phyloP scores from a whole-genome alignment of 92 coral and sea anemone genomes.

The Siderastrea siderea region DNA sequence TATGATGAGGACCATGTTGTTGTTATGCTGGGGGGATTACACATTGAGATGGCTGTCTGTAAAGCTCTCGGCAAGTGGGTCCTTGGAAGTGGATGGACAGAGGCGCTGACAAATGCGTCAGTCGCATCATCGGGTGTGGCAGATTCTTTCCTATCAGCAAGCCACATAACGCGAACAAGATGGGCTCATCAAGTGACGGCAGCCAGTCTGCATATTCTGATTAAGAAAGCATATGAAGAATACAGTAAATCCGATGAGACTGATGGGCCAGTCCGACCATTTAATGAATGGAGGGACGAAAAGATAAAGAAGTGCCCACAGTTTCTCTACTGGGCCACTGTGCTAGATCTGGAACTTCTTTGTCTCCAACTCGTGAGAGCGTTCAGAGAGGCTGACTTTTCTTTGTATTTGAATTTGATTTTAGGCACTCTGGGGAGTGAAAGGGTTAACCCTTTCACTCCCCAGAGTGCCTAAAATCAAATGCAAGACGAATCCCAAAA shows the following conservation, averaged over 20 bases:
- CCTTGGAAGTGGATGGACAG: conserved; percentile 56
- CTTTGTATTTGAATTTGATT: no score
- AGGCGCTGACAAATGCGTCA: no score
- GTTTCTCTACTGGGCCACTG: conserved; percentile 51
- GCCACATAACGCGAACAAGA: no score
- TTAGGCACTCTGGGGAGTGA: no score
- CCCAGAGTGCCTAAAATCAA: no score
- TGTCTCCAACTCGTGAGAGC: conserved; percentile 57
- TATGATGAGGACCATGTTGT: conserved; percentile 52
- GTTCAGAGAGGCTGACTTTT: conserved; percentile 42
- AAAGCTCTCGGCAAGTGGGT: conserved; percentile 65
- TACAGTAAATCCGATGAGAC: conserved; percentile 44
- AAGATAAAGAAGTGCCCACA: conserved; percentile 50
- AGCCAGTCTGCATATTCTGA: conserved; percentile 60
- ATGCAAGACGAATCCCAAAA: no score
- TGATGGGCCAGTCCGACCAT: conserved; percentile 27
- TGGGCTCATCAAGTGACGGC: conserved; percentile 77
- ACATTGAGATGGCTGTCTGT: conserved; percentile 61
- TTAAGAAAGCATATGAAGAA: conserved; percentile 44
- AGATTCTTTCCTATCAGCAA: no score
- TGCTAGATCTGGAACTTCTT: conserved; percentile 39
- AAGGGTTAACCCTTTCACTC: no score
- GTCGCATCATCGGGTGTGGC: no score
- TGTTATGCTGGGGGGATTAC: conserved; percentile 58
- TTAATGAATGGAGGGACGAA: conserved; percentile 47